A percentile compares a stretch with the other conserved stretches of the same genome.
Evolutionary conservation across 1,140 invertebrate genomes (phyloP).

Genomic region (Oppia nitens): DNA sequence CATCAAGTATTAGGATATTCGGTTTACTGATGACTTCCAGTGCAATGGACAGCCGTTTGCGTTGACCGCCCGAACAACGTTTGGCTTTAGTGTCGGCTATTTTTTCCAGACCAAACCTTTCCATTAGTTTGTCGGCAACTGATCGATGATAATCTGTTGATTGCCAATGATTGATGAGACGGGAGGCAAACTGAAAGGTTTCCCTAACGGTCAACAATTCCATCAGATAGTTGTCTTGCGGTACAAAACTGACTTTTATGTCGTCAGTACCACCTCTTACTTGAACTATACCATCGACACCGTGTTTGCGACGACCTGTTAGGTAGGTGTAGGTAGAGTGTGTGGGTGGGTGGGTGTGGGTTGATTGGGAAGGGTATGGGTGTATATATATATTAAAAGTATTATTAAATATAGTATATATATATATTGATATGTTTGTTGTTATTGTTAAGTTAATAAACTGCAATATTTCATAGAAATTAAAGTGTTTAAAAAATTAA

Average conservation of each 20-base stretch:
- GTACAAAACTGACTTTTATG: slow-evolving; percentile 13
- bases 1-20: slow-evolving; percentile 16
- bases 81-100: slow-evolving; percentile 2
- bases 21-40: slow-evolving; percentile 87
- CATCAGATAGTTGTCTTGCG: slow-evolving; percentile 71
- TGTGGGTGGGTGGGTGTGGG: too few species aligned
- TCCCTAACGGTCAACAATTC: slow-evolving; percentile 73
- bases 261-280: background rate
- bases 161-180: slow-evolving; percentile 46
- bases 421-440: too few species aligned
- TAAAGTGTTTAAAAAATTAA: too few species aligned
- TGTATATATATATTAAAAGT: too few species aligned
- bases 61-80: slow-evolving; percentile 50
- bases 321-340: too few species aligned
- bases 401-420: too few species aligned
- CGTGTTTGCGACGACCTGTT: background rate
- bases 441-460: too few species aligned
- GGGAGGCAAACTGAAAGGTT: slow-evolving; percentile 74
- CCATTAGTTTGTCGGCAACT: background rate
- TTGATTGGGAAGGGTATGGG: too few species aligned
- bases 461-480: too few species aligned
- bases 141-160: background rate
- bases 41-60: slow-evolving; percentile 83
- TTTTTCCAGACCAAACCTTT: background rate
- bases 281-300: background rate